Base-by-base conservation (phyloP, 2,888 invertebrate species). In the Coleophora flavipennella region DNA sequence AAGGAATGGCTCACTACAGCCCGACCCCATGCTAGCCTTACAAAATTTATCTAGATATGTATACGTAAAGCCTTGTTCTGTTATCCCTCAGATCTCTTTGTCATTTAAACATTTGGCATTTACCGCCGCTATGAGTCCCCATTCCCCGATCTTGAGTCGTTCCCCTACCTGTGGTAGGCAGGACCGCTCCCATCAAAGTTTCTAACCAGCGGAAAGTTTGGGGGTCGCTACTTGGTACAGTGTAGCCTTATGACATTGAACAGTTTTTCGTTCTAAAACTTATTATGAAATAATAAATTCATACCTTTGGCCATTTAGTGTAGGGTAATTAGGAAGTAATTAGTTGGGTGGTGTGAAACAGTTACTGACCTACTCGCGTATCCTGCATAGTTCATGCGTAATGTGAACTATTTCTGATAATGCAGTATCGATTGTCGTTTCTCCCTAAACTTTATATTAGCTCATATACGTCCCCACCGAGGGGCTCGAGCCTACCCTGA, bases 1-100 rank as follows among this genome's bases (percentile, higher is more conserved):
- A 65, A 73, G 71, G 73, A 77, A 79, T 72, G 71, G 70, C 67
- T 66, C 61, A 66, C 57, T 64, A 62, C 59, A 57, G 20, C 60
- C n/a, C 62, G 50, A 55, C 62, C 63, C 58, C 62, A 63, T 71
- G 72, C 71, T 67, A 67, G 62, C 62, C 67, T 73, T 73, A 67
- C 66, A 70, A 76, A 69, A 68, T 68, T 71, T 59, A 66, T 62
- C 58, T 62, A 53, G 52, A 61, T n/a, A n/a, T n/a, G n/a, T n/a
- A n/a, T n/a, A n/a, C n/a, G n/a, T n/a, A n/a, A 59, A 51, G 59
- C 55, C 60, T 58, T 48, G 46, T 57, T 56, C 48, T 64, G 66
- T 70, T 67, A 65, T 67, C 59, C 38, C 55, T 59, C 58, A 56
- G 62, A 65, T 64, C 57, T 62, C 57, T 61, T 62, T 61, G 59